A percentile compares a stretch with the other conserved stretches of the same genome.
These are phyloP conservation scores for Dreissena rostriformis DNA, from an alignment of 1,140 invertebrate genomes.

Conservation along the genomic window DNA sequence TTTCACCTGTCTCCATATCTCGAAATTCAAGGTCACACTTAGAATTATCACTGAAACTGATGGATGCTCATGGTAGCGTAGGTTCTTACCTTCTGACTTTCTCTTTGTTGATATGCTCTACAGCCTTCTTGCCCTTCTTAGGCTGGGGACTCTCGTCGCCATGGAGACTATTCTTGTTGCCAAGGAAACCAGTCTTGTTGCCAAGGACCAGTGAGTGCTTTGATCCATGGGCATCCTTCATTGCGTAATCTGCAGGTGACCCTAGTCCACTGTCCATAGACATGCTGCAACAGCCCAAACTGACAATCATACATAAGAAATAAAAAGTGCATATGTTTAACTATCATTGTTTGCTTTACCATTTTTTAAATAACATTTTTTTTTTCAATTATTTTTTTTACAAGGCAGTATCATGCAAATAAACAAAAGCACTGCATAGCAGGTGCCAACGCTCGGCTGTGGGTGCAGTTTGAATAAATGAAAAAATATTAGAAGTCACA, in stretches of 20 bases:
- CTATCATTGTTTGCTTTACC: too few species aligned
- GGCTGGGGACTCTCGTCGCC: conserved; percentile 1
- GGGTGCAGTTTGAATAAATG: too few species aligned
- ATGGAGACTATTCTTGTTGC: conserved; percentile 15
- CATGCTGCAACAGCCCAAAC: conserved; percentile 16
- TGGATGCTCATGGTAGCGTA: background rate
- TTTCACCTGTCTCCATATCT: background rate
- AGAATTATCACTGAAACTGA: background rate
- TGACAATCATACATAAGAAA: too few species aligned
- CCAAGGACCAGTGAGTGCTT: background rate
- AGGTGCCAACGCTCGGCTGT: too few species aligned
- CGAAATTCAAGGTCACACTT: background rate
- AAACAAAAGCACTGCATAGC: too few species aligned
- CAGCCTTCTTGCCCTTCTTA: background rate
- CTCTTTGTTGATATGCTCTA: conserved; percentile 74
- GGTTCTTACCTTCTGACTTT: conserved; percentile 69
- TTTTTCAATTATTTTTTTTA: too few species aligned
- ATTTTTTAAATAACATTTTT: too few species aligned
- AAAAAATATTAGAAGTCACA: too few species aligned
- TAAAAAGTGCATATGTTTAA: too few species aligned
- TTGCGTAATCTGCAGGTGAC: conserved; percentile 30
- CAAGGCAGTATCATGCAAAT: too few species aligned
- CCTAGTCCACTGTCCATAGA: conserved; percentile 60
- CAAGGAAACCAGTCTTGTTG: too few species aligned
- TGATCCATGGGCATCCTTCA: background rate